Base-by-base conservation (phyloP, 2,888 invertebrate genomes). In the Conus canariensis region DNA sequence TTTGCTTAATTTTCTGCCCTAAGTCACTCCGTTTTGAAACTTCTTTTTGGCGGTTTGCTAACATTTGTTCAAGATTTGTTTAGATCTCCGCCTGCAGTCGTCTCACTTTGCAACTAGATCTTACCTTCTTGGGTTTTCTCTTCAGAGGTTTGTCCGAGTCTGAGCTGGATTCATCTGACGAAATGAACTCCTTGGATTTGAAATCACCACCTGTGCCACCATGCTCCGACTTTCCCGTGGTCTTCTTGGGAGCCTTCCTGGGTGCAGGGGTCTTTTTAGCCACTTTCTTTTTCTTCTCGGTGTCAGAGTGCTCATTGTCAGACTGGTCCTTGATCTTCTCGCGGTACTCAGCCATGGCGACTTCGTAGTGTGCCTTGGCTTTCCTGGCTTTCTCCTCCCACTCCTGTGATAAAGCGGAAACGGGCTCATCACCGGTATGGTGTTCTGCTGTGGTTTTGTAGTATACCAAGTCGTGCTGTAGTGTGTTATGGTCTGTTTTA, bases 151-250 rank as follows among this genome's bases (percentile, higher is more conserved):
- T 94, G 88, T 94, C 93, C 19, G 94, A 94, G 74, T 94, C 93
- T 12, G 92, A 92, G 60, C 60, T 89, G 16, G 97, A 97, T 70
- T 97, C 97, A 22, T 95, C 95, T 94, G 97, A 97, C 89, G 97
- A 98, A 87, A 99, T 98, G 95, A 98, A 99, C 96, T 99, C 99
- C 96, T 98, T 99, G 96, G 99, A 99, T 95, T 98, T 99, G 96
- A 98, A 98, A 93, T 97, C 96, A 0, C 97, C 96, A 0, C 97
- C 97, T 19, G 97, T 95, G 88, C 97, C 97, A 0, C 97, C 97
- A 19, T 30, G 92, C 92, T 22, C 94, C n/a, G 90, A 86, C 22
- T 90, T 87, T 10, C 87, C 85, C 25, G 88, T 70, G 25, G 85
- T 89, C 60, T 92, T 92, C 85, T 91, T 91, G 22, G 90, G 90